Conservation (phyloP, 2,888 invertebrate species). For the Capitulum mitella region DNA sequence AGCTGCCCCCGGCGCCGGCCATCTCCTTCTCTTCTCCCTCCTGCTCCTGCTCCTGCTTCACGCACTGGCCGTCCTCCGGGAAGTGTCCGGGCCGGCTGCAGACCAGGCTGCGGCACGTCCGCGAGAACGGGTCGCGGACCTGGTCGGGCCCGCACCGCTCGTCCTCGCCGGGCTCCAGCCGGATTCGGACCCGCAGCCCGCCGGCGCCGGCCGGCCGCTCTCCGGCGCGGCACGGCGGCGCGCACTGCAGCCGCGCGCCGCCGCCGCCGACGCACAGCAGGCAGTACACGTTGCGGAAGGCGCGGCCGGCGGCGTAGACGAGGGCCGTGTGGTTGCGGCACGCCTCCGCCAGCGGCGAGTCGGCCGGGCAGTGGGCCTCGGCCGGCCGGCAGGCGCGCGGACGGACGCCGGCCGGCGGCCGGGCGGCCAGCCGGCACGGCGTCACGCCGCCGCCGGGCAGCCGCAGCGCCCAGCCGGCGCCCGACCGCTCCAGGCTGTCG, state of each 20-base stretch:
- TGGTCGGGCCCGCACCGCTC: not conserved
- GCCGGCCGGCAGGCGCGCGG: not conserved
- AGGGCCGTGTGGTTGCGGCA: slow-evolving; percentile 20
- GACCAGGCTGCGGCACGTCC: not conserved
- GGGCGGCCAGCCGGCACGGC: not conserved
- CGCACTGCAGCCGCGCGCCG: not conserved
- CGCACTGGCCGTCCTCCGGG: not conserved
- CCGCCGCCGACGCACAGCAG: not conserved
- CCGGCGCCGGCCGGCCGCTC: not conserved
- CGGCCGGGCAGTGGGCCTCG: not conserved
- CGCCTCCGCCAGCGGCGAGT: not conserved
- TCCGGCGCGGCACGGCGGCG: not conserved
- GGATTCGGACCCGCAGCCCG: not conserved
- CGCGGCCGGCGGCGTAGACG: not conserved
- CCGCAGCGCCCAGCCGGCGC: not conserved
- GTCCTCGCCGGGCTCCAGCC: not conserved
- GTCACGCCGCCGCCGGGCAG: not conserved
- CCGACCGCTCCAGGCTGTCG: not conserved
- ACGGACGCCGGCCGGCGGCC: not conserved
- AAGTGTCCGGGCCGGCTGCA: not conserved
- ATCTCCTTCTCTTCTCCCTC: too few species aligned
- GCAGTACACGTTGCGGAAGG: slow-evolving; percentile 21
- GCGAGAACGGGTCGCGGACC: not conserved
- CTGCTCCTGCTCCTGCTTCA: not conserved
- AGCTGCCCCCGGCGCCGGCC: too few species aligned